Evolutionary conservation across 2,888 invertebrate genomes (phyloP).

Genomic region (Drosophila maculinotata): DNA sequence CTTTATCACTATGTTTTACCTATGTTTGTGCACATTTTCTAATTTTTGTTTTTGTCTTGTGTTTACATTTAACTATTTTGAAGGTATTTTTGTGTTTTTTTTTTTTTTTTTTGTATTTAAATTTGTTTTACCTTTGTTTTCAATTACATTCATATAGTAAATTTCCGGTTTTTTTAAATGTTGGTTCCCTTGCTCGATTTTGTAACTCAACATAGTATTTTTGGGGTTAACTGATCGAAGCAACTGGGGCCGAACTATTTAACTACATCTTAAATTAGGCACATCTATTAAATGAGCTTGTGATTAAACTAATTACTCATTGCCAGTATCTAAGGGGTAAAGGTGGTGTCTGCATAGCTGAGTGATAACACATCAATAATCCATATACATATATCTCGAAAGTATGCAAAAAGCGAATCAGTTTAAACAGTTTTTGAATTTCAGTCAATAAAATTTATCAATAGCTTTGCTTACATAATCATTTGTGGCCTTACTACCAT

Average conservation of each 20-base stretch:
- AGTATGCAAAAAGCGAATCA: slow-evolving; percentile 16
- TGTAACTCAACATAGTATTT: slow-evolving; percentile 26
- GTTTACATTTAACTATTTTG: slow-evolving; percentile 55
- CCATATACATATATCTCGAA: slow-evolving; percentile 5
- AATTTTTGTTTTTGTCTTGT: slow-evolving; percentile 36
- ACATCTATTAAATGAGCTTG: slow-evolving; percentile 34
- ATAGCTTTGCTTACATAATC: slow-evolving; percentile 11
- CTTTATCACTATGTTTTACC: slow-evolving; percentile 60
- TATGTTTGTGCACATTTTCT: slow-evolving; percentile 58
- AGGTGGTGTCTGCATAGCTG: slow-evolving; percentile 9
- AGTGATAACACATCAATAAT: slow-evolving; percentile 7
- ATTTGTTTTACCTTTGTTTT: slow-evolving; percentile 6
- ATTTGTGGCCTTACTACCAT: neutral
- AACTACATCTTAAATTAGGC: slow-evolving; percentile 32
- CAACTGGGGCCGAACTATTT: slow-evolving; percentile 37
- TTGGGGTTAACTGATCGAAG: slow-evolving; percentile 56
- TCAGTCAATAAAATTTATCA: slow-evolving; percentile 44
- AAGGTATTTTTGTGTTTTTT: slow-evolving; percentile 33
- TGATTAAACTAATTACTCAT: slow-evolving; percentile 13
- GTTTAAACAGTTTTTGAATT: slow-evolving; percentile 25
- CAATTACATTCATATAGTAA: slow-evolving; percentile 4
- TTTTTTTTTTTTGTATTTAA: slow-evolving; percentile 4
- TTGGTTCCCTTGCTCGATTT: slow-evolving; percentile 39
- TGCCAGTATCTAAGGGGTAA: slow-evolving; percentile 5
- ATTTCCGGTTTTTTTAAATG: slow-evolving; percentile 17